Conservation (phyloP, 2,797 vertebrate species). For the Pangasius larnaudii region DNA sequence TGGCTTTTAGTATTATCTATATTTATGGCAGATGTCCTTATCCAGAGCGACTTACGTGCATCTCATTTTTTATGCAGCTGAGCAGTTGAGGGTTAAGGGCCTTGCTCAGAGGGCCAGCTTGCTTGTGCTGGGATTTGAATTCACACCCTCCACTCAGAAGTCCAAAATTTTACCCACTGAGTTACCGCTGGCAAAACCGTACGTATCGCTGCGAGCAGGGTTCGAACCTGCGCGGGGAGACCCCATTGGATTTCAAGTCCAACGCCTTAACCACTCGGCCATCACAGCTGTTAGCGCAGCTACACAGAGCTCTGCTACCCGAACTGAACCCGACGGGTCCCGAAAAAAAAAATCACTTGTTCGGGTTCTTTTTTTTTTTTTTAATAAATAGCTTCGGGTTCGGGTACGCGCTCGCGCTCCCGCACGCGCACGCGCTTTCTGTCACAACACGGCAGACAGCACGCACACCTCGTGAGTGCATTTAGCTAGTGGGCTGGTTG, state of each 20-base stretch:
- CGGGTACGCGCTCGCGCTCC: no score
- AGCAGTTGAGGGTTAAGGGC: neutral
- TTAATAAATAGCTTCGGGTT: no score
- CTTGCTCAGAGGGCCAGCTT: neutral
- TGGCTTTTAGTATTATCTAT: neutral
- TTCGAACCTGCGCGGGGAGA: neutral
- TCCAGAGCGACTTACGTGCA: neutral
- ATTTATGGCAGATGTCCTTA: neutral
- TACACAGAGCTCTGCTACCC: no score
- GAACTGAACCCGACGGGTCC: no score
- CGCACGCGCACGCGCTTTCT: no score
- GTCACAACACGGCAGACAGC: no score
- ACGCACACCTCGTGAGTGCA: no score
- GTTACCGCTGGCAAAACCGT: neutral
- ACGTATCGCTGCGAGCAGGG: neutral
- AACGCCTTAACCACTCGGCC: slow-evolving; percentile 18
- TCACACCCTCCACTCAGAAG: neutral
- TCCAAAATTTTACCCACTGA: neutral
- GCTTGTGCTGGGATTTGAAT: neutral
- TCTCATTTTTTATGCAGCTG: neutral
- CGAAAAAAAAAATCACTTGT: no score
- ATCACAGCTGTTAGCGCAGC: neutral
- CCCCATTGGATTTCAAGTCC: slow-evolving; percentile 18
- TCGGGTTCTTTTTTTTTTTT: no score
- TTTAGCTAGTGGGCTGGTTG: no score